Base-by-base conservation (phyloP, 2,888 invertebrate genomes). In the Blastobasis lacticolella region DNA sequence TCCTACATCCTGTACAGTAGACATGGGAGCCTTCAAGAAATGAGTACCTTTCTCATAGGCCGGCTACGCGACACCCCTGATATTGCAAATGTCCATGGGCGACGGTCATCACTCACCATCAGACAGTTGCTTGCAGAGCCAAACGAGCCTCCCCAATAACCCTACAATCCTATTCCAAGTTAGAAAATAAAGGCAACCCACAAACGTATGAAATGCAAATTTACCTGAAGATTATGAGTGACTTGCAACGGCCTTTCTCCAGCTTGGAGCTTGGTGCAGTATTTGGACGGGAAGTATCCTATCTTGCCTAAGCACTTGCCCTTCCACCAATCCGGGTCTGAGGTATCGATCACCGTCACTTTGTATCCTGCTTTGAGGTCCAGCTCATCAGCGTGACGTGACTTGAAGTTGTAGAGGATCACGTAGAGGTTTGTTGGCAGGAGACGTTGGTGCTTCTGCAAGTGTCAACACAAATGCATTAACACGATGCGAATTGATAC, bases 301-400 rank as follows among this genome's bases (percentile, higher is more conserved):
- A 94, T 91, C 67, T 94, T 92, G 38, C 97, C 97, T 56, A 97
- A 89, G 70, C 96, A 96, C 78, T 97, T 97, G 47, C 97, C 98
- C 87, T 97, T 96, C 97, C 97, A 98, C 98, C 97, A 98, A 73
- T 97, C 97, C 8, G 95, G 94, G 81, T 98, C 97, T 0, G 97
- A 93, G 46, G 96, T 97, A 75, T 98, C 98, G 61, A 96, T 95
- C 53, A 97, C 97, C 8, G 95, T 97, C 50, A 98, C 95, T 71
- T 91, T 91, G 83, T 95, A 95, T 4, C 97, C 97, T 36, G 96
- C 96, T 88, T 97, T 97, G 41, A 98, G 90, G 75, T 98, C 97
- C 66, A 98, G 86, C 76, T 98, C 98, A 75, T 97, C 98, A 51
- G 94, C 94, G 81, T 97, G 97, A 53, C 97, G 92, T 0, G 97